Conservation (phyloP, 1,140 invertebrate genomes). For the Whitmania pigra region DNA sequence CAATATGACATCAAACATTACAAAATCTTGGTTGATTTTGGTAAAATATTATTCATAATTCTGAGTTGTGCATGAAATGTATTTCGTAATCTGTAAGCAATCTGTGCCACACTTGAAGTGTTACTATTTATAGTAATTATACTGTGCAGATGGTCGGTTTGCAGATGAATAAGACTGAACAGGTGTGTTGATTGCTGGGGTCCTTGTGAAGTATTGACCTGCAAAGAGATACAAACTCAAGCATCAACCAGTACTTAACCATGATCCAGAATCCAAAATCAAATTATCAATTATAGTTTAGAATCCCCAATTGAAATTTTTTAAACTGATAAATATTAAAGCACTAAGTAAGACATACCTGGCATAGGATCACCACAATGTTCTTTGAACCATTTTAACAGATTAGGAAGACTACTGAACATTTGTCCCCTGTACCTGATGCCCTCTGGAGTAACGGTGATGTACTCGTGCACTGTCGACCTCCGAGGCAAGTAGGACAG, state of each 20-base stretch:
- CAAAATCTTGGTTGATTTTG: no score
- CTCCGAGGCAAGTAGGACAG: constrained; percentile 71
- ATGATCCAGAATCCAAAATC: no score
- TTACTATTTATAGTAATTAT: constrained; percentile 1
- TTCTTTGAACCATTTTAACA: constrained; percentile 94
- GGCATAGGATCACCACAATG: constrained; percentile 84
- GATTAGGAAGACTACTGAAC: constrained; percentile 66
- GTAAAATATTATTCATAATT: neutral
- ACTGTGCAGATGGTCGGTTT: neutral
- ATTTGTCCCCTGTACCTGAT: constrained; percentile 75
- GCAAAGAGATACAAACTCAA: neutral
- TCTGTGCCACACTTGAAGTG: neutral
- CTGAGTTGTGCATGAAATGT: neutral
- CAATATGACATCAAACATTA: no score
- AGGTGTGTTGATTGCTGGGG: no score
- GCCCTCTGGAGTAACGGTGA: constrained; percentile 80
- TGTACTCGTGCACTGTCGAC: constrained; percentile 44
- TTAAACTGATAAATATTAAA: no score
- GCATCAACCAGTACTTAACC: no score
- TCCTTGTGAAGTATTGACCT: no score
- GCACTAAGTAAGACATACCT: constrained; percentile 26
- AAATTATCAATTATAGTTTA: no score
- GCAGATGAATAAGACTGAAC: neutral
- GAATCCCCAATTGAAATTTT: no score
- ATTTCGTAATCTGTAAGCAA: neutral